Conservation (phyloP, 2,888 invertebrate species). For the Ceriagrion tenellum region DNA sequence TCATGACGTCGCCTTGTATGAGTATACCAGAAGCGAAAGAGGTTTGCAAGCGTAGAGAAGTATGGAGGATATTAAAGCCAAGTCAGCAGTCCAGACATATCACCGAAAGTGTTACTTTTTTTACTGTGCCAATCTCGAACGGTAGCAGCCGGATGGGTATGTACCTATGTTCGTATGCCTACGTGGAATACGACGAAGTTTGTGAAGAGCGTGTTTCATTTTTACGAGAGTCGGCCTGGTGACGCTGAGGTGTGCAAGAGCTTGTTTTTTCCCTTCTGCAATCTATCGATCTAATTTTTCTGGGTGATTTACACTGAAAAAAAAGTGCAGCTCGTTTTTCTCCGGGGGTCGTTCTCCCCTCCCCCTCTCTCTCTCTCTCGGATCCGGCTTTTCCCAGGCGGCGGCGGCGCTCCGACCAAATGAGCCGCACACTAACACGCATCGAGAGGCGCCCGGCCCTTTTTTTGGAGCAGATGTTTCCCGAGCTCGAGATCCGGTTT, state of each 20-base stretch:
- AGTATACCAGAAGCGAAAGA: too few relatives aligned
- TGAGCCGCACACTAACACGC: not conserved
- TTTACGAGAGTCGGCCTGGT: not conserved
- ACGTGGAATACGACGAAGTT: too few relatives aligned
- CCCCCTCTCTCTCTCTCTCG: too few relatives aligned
- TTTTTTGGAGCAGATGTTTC: slow-evolving; percentile 11
- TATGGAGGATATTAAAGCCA: too few relatives aligned
- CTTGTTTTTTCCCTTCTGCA: not conserved
- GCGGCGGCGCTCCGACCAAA: not conserved
- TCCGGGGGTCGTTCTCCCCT: not conserved
- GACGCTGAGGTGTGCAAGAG: not conserved
- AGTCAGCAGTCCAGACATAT: too few relatives aligned
- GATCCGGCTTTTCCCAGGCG: not conserved
- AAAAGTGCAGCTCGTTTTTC: not conserved
- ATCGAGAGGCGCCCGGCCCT: not conserved
- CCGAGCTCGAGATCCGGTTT: slow-evolving; percentile 22
- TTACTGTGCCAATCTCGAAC: too few relatives aligned
- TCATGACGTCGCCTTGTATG: too few relatives aligned
- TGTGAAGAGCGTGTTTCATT: too few relatives aligned
- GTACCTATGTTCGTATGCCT: too few relatives aligned
- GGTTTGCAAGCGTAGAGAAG: too few relatives aligned
- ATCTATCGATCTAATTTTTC: not conserved
- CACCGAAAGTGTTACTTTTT: too few relatives aligned
- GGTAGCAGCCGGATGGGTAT: too few relatives aligned
- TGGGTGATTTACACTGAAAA: not conserved